Conservation (phyloP, 2,888 invertebrate species). For the Eucriotettix oculatus region DNA sequence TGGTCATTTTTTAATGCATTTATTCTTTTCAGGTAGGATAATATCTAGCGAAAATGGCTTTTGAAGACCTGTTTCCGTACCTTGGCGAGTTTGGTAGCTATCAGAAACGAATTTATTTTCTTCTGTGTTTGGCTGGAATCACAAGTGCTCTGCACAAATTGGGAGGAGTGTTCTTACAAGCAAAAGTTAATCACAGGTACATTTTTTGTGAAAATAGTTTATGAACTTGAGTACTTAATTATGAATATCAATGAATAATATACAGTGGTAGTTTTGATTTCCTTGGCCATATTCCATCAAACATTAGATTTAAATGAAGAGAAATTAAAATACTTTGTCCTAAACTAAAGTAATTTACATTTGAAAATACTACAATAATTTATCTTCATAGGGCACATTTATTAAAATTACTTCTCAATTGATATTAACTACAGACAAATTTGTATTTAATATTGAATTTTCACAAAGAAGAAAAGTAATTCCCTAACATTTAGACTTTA, state of each 20-base stretch:
- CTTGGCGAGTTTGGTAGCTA: constrained; percentile 55
- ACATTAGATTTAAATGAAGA: no score
- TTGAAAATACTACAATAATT: not conserved
- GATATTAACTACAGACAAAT: not conserved
- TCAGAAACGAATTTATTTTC: constrained; percentile 47
- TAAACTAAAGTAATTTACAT: no score
- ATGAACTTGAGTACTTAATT: no score
- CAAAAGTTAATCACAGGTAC: constrained; percentile 43
- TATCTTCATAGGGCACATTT: constrained; percentile 5
- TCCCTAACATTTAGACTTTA: not conserved
- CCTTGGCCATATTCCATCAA: no score
- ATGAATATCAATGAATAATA: no score
- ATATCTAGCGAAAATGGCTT: not conserved
- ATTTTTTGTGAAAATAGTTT: no score
- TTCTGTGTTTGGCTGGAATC: constrained; percentile 51
- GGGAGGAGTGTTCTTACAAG: constrained; percentile 50
- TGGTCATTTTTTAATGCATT: no score
- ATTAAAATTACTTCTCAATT: not conserved
- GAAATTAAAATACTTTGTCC: no score
- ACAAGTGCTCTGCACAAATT: constrained; percentile 57
- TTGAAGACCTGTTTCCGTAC: constrained; percentile 44
- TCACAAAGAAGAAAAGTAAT: no score
- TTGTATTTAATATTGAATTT: no score
- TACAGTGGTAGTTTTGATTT: no score
- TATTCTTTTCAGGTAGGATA: no score